phyloP scores from a whole-genome alignment of 2,888 invertebrate species.

The Noctuana brunneofusca region DNA sequence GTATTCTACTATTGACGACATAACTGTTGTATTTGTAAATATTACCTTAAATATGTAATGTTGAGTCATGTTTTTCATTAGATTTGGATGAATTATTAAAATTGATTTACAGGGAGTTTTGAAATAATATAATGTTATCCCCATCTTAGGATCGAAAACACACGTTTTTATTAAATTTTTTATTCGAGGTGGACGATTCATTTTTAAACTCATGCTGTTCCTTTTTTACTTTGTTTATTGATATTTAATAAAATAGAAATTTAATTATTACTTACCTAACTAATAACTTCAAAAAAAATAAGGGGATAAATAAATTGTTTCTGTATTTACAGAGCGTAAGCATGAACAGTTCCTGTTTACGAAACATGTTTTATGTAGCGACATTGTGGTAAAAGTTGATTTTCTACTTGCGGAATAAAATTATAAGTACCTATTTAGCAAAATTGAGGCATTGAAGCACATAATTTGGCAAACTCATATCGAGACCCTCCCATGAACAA shows the following conservation, averaged over 20 bases:
- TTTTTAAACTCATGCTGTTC: no score
- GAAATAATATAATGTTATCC: no score
- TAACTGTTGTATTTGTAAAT: no score
- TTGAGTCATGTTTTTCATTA: no score
- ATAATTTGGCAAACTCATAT: constrained; percentile 38
- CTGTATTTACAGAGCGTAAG: constrained; percentile 35
- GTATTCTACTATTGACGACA: no score
- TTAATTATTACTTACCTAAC: no score
- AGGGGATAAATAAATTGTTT: background rate
- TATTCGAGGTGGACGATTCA: no score
- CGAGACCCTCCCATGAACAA: background rate
- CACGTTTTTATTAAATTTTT: no score
- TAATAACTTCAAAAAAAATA: background rate
- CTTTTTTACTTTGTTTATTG: background rate
- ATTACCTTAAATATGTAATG: no score
- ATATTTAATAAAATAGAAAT: background rate
- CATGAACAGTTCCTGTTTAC: constrained; percentile 68
- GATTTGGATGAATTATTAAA: no score
- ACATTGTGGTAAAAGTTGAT: constrained; percentile 78
- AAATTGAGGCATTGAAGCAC: constrained; percentile 54
- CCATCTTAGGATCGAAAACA: no score
- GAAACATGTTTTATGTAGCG: constrained; percentile 68
- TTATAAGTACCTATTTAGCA: constrained; percentile 57
- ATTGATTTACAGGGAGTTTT: no score
- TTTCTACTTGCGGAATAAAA: constrained; percentile 70